Evolutionary conservation across 2,113 vertebrate species (phyloP).

Genomic region (Cyanocitta stelleri): DNA sequence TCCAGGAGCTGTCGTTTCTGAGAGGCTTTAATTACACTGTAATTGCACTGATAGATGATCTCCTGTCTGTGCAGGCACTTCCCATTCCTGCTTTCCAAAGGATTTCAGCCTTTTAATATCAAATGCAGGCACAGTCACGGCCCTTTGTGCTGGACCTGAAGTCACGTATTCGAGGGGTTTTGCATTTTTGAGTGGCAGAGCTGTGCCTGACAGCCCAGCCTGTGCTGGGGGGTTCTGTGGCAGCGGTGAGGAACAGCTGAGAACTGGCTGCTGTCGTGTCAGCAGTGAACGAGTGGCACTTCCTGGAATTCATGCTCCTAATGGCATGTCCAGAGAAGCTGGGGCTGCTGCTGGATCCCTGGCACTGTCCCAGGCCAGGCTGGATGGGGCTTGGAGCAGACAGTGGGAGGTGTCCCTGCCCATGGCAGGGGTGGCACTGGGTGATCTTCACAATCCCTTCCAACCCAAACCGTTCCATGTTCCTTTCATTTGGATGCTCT

Average conservation of each 20-base stretch:
- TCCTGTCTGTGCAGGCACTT: constrained; percentile 40
- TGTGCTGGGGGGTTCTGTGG: neutral
- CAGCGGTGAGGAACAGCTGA: neutral
- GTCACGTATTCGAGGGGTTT: neutral
- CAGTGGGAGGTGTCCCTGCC: neutral
- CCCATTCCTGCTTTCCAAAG: neutral
- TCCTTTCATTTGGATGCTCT: neutral
- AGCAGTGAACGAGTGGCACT: neutral
- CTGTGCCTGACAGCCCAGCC: neutral
- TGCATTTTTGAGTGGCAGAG: neutral
- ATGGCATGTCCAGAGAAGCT: neutral
- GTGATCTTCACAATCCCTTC: neutral
- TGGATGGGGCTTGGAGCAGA: neutral
- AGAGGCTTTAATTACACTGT: constrained; percentile 49
- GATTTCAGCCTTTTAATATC: neutral
- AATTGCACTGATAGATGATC: constrained; percentile 35
- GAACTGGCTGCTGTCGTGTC: neutral
- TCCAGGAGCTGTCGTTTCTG: constrained; percentile 12
- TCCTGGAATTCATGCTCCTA: neutral
- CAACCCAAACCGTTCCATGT: neutral
- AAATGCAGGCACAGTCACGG: neutral
- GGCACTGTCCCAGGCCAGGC: neutral
- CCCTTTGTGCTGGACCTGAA: neutral
- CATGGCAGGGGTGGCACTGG: neutral
- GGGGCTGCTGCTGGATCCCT: neutral